Percentiles rank a stretch among this genome's conserved stretches.
These are phyloP conservation scores for Pachycephus smyrnensis DNA, from an alignment of 2,888 invertebrate genomes.

Conservation along the genomic window DNA sequence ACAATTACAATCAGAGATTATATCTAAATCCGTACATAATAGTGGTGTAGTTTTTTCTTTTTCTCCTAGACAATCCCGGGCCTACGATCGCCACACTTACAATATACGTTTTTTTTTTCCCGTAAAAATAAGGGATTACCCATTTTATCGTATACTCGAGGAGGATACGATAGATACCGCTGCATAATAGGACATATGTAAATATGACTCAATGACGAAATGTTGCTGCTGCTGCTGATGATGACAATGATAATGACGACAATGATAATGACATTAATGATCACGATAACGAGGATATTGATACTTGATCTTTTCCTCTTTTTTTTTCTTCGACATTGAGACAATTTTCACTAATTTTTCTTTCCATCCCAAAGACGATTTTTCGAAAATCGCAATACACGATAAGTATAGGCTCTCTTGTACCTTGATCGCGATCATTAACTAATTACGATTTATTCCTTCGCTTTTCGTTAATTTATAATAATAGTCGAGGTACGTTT, in stretches of 20 bases:
- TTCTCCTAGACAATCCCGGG: neutral
- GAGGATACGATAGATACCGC: neutral
- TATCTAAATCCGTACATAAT: neutral
- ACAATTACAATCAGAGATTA: neutral
- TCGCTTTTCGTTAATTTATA: neutral
- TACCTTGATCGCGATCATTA: constrained; percentile 4
- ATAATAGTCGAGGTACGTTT: constrained; percentile 9
- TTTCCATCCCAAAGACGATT: constrained; percentile 10
- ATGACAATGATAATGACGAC: neutral
- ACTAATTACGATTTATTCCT: neutral
- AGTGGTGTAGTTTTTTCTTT: neutral
- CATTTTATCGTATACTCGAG: neutral
- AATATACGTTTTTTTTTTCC: neutral
- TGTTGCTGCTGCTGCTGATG: neutral
- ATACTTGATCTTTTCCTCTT: too few species aligned
- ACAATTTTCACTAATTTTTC: constrained; percentile 5
- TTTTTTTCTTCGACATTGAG: neutral
- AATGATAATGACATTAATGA: neutral
- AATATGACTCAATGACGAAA: neutral
- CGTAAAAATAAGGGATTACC: neutral
- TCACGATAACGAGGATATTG: neutral
- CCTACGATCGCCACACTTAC: neutral
- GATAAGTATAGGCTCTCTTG: constrained; percentile 14
- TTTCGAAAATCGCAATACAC: constrained; percentile 9
- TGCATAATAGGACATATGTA: neutral